Percentiles rank a stretch among this genome's conserved stretches.
These are phyloP conservation scores for Pangasius larnaudii DNA, from an alignment of 2,797 vertebrate genomes.

Conservation along the genomic window DNA sequence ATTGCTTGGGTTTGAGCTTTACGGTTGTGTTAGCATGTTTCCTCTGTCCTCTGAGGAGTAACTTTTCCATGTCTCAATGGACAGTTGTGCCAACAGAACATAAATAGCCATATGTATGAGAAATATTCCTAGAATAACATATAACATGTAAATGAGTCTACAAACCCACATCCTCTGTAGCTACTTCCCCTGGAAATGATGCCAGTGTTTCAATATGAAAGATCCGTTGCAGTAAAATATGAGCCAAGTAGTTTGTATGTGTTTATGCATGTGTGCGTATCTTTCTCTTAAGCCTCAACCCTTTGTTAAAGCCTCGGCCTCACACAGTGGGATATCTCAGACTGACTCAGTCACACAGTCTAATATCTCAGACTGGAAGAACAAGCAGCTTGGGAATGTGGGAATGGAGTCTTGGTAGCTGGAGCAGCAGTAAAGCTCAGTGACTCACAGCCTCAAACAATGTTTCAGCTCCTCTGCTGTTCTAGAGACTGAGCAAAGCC, in stretches of 20 bases:
- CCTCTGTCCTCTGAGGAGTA: neutral
- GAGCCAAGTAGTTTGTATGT: neutral
- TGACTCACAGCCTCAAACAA: slow-evolving; percentile 47
- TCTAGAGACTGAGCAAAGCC: neutral
- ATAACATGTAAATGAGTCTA: neutral
- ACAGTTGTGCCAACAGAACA: neutral
- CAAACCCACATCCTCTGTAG: slow-evolving; percentile 4
- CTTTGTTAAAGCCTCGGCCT: slow-evolving; percentile 1
- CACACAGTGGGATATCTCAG: neutral
- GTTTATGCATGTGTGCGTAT: neutral
- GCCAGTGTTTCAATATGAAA: neutral
- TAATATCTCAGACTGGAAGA: slow-evolving; percentile 9
- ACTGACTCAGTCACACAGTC: neutral
- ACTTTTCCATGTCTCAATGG: neutral
- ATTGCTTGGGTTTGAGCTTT: neutral
- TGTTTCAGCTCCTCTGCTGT: slow-evolving; percentile 26
- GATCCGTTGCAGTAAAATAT: neutral
- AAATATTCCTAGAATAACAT: neutral
- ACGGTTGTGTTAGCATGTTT: neutral
- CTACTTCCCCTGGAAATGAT: slow-evolving; percentile 6
- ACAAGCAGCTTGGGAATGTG: slow-evolving; percentile 27
- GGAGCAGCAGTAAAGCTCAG: slow-evolving; percentile 30
- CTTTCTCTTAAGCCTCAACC: slow-evolving; percentile 19
- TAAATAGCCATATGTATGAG: neutral
- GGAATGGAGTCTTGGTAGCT: slow-evolving; percentile 27